phyloP scores from a whole-genome alignment of 2,888 invertebrate genomes.

The Acrobasis consociella region DNA sequence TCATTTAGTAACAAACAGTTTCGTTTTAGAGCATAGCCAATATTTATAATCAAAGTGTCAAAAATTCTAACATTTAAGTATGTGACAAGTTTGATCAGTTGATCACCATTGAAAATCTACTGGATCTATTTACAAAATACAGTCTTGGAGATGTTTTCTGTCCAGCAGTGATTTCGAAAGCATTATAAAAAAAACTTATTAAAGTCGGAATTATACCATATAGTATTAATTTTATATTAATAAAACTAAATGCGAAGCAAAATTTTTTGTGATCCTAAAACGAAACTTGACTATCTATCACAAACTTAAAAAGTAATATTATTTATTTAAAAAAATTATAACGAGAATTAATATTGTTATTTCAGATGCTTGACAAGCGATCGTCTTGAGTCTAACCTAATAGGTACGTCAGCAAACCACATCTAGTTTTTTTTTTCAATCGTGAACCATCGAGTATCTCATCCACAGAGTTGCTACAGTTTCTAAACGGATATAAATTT shows the following conservation, averaged over 20 bases:
- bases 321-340: constrained; percentile 18
- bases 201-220: neutral
- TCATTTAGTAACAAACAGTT: constrained; percentile 16
- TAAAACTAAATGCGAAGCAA: constrained; percentile 30
- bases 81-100: constrained; percentile 3
- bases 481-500: constrained; percentile 15
- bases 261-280: constrained; percentile 21
- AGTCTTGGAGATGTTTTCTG: constrained; percentile 23
- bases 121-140: constrained; percentile 24
- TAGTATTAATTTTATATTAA: neutral
- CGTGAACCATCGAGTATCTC: constrained; percentile 17
- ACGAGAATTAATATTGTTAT: constrained; percentile 21
- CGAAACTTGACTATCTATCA: constrained; percentile 30
- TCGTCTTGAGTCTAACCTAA: constrained; percentile 41
- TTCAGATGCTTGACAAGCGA: constrained; percentile 13
- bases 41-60: neutral
- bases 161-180: constrained; percentile 23
- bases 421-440: constrained; percentile 28
- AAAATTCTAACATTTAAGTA: constrained; percentile 17
- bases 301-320: constrained; percentile 30
- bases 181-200: neutral
- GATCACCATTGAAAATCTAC: constrained; percentile 15
- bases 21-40: constrained; percentile 3
- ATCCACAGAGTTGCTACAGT: constrained; percentile 8
- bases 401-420: constrained; percentile 41